Base-by-base conservation (phyloP, 2,888 invertebrate genomes). In the Notocelia uddmanniana region DNA sequence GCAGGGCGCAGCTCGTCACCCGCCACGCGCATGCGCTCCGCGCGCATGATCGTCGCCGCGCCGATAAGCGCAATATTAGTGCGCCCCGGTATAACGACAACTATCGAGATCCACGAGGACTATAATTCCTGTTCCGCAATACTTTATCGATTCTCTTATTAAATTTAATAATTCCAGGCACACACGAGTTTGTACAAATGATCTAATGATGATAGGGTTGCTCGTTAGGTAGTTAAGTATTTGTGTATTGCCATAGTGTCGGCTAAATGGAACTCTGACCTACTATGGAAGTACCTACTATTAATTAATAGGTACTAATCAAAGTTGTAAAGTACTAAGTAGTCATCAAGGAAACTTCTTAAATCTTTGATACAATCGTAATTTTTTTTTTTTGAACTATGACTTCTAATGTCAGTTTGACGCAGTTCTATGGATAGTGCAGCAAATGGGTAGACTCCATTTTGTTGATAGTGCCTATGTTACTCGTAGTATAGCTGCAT, bases 71-170 rank as follows among this genome's bases (percentile, higher is more conserved):
- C 82, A 83, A 85, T 85, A 87, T 87, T 89, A 88, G 87, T 87
- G 85, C 85, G 82, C 85, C 84, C 83, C 82, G 81, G 84, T 85
- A 85, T 87, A 88, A 86, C 86, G 79, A 85, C 85, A 87, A 85
- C 88, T 91, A 93, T 93, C 93, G 90, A 86, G 93, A 93, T 93
- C 84, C 93, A 93, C 93, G 93, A 92, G 84, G 81, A 84, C 90
- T 88, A 93, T 93, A 92, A 92, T 89, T 92, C 88, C 86, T 88
- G 85, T 84, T 82, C 83, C 80, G 84, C 85, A 85, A 90, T 88
- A 87, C 81, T 86, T 92, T 92, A 92, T 92, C 93, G 92, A 90
- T 90, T 88, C 81, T 82, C 87, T 88, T 90, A 90, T 91, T 90
- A 90, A 87, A 89, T 89, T 88, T 88, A 86, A 89, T 89, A 87